phyloP scores from a whole-genome alignment of 1,140 invertebrate genomes.

The Drosophila aff. region DNA sequence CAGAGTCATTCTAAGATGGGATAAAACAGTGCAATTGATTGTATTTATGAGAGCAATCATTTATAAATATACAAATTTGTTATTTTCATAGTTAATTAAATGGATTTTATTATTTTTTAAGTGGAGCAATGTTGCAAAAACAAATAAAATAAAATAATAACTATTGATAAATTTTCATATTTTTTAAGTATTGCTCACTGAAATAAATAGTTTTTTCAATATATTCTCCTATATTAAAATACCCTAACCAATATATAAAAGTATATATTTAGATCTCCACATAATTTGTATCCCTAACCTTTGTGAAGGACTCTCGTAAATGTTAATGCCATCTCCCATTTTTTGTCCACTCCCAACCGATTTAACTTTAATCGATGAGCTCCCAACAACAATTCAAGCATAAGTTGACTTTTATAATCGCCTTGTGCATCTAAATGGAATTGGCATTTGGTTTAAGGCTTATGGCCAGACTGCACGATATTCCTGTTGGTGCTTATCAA shows the following conservation, averaged over 20 bases:
- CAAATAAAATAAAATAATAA: too few species aligned
- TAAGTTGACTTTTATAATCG: slow-evolving; percentile 41
- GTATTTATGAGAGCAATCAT: too few species aligned
- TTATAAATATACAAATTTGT: too few species aligned
- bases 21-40: too few species aligned
- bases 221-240: too few species aligned
- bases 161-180: too few species aligned
- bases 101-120: neutral
- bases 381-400: slow-evolving; percentile 2
- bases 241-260: neutral
- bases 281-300: neutral
- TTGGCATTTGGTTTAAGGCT: slow-evolving; percentile 30
- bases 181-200: too few species aligned
- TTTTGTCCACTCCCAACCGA: neutral
- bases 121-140: too few species aligned
- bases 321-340: neutral
- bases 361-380: slow-evolving; percentile 10
- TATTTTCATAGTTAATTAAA: neutral
- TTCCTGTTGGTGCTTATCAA: slow-evolving; percentile 14
- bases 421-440: slow-evolving; percentile 44
- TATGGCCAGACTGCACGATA: slow-evolving; percentile 43
- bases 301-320: neutral
- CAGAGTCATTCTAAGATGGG: neutral
- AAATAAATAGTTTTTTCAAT: too few species aligned
- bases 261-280: neutral